These are phyloP conservation scores for Zosterops pallidus DNA, from an alignment of 2,113 vertebrate species.

Conservation along the genomic window DNA sequence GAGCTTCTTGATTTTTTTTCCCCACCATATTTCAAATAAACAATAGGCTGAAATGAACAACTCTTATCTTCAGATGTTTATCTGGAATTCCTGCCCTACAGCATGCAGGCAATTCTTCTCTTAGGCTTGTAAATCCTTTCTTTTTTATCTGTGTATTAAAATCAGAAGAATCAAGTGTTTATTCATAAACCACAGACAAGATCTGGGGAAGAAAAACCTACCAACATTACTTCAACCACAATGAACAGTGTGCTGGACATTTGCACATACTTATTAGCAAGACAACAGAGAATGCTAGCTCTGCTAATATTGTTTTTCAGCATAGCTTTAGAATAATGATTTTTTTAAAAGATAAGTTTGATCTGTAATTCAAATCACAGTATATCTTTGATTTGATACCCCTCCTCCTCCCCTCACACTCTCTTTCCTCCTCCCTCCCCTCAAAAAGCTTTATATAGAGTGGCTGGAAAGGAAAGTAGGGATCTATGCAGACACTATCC, in stretches of 20 bases:
- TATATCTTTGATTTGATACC: slow-evolving; percentile 70
- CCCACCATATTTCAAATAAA: background rate
- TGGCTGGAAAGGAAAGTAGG: slow-evolving; percentile 70
- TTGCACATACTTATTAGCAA: slow-evolving; percentile 4
- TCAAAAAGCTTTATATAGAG: slow-evolving; percentile 66
- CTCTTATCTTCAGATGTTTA: slow-evolving; percentile 32
- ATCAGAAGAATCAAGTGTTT: slow-evolving; percentile 32
- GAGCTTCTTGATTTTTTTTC: background rate
- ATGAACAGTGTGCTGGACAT: background rate
- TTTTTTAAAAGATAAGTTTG: slow-evolving; percentile 43
- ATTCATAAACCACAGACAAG: slow-evolving; percentile 28
- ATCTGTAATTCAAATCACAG: slow-evolving; percentile 80
- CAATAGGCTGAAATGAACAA: background rate
- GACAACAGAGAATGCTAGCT: slow-evolving; percentile 44
- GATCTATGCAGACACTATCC: slow-evolving; percentile 78
- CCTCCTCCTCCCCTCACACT: slow-evolving; percentile 29
- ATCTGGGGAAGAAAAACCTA: background rate
- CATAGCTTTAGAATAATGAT: slow-evolving; percentile 46
- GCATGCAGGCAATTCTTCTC: background rate
- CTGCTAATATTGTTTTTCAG: slow-evolving; percentile 59
- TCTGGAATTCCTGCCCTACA: background rate
- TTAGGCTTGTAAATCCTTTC: background rate
- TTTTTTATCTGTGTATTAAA: slow-evolving; percentile 29
- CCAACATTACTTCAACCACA: background rate
- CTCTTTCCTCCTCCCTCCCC: slow-evolving; percentile 5